Base-by-base conservation (phyloP, 2,888 invertebrate genomes). In the Pristionchus fissidentatus region DNA sequence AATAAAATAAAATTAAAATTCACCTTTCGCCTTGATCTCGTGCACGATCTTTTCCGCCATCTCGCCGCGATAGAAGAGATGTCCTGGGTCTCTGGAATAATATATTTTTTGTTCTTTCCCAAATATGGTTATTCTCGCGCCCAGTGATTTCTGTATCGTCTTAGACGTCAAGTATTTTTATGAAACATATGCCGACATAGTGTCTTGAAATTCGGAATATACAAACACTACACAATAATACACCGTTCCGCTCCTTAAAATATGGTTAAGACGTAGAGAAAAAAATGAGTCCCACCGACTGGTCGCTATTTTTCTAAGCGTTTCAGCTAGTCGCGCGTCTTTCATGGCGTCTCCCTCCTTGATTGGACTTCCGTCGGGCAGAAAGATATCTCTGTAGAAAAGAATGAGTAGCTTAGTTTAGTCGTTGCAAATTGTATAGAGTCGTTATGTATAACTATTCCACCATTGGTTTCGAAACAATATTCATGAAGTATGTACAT, bases 51-150 rank as follows among this genome's bases (percentile, higher is more conserved):
- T 29, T 13, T 85, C 78, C 1, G 80, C 79, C 43, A 85, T 52
- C 5, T 78, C 84, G 15, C 85, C 85, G 10, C 84, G 75, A 66
- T 86, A 86, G 82, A 87, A 87, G 5, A 84, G 78, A 32, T 87
- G 85, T 19, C 84, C 57, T n/a, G 87, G 87, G 29, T 86, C 87
- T 38, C 86, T 85, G 62, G 5, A 43, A 81, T 32, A 26, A n/a
- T n/a, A n/a, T n/a, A n/a, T n/a, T 4, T n/a, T 26, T 29, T 7
- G 13, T 35, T 35, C 8, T 29, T 46, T 29, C n/a, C n/a, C 26
- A 8, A 22, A 22, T 57, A 1, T n/a, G 57, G 57, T 1, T 10
- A 43, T 73, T 43, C 1, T 41, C n/a, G 73, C 1, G 7, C 3
- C 1, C 3, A 43, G 32, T 43, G 10, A 35, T 32, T n/a, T n/a